These are phyloP conservation scores for Panzeria rudis DNA, from an alignment of 2,888 invertebrate species.

Conservation along the genomic window DNA sequence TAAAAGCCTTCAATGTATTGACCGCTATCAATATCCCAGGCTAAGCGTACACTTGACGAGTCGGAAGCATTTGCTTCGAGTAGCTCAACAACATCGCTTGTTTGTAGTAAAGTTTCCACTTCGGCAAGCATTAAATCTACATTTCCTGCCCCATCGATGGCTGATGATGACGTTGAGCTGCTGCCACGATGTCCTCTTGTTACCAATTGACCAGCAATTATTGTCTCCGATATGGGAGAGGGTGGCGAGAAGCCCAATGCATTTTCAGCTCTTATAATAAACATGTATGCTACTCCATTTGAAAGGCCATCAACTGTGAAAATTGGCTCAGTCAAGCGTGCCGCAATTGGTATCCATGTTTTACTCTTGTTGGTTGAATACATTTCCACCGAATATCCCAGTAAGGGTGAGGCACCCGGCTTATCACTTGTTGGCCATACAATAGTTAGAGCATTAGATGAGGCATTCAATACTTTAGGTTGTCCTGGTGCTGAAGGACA, in stretches of 20 bases:
- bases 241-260: constrained; percentile 93
- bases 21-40: constrained; percentile 92
- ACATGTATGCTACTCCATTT: constrained; percentile 92
- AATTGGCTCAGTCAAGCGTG: constrained; percentile 88
- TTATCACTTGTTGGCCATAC: constrained; percentile 90
- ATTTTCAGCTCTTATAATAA: constrained; percentile 95
- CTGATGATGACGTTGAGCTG: constrained; percentile 60
- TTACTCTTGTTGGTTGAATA: constrained; percentile 85
- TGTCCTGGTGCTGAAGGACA: constrained; percentile 93
- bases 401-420: constrained; percentile 92
- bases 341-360: constrained; percentile 87
- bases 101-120: constrained; percentile 88
- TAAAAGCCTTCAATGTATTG: constrained; percentile 92
- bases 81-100: constrained; percentile 90
- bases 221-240: constrained; percentile 90
- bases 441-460: constrained; percentile 90
- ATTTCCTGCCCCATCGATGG: constrained; percentile 71
- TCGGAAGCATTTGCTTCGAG: constrained; percentile 92
- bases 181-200: constrained; percentile 71
- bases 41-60: constrained; percentile 92
- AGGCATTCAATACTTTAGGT: constrained; percentile 89
- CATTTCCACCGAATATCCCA: constrained; percentile 92
- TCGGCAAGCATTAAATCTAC: constrained; percentile 85
- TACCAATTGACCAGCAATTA: constrained; percentile 85
- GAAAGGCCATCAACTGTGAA: constrained; percentile 89